These are phyloP conservation scores for Drosophila flavopinicola DNA, from an alignment of 2,888 invertebrate genomes.

Conservation along the genomic window DNA sequence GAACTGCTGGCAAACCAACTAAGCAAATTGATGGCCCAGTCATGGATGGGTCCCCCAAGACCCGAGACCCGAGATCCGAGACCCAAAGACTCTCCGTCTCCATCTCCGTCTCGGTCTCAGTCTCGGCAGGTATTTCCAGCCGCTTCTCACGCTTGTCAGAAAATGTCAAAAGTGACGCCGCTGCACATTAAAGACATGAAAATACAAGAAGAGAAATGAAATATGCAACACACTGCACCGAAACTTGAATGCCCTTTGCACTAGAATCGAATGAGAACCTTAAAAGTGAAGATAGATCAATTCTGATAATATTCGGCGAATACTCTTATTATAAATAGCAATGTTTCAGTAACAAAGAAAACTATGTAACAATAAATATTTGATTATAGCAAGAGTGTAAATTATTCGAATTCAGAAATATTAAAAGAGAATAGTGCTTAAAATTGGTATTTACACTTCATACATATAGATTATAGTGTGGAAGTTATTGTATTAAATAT, in stretches of 20 bases:
- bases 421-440: too few relatives aligned
- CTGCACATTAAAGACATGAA: slow-evolving; percentile 45
- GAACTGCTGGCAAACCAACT: slow-evolving; percentile 46
- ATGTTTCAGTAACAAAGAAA: too few relatives aligned
- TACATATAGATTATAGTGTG: too few relatives aligned
- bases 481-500: too few relatives aligned
- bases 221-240: not conserved
- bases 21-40: slow-evolving; percentile 66
- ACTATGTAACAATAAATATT: too few relatives aligned
- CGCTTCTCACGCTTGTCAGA: slow-evolving; percentile 79
- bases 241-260: slow-evolving; percentile 12
- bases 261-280: not conserved
- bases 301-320: too few relatives aligned
- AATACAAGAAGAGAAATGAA: slow-evolving; percentile 16
- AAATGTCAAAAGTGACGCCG: slow-evolving; percentile 77
- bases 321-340: too few relatives aligned
- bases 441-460: too few relatives aligned
- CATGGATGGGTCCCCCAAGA: slow-evolving; percentile 36
- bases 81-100: too few relatives aligned
- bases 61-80: slow-evolving; percentile 7
- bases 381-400: too few relatives aligned
- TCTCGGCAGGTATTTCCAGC: slow-evolving; percentile 23
- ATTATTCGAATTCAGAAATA: too few relatives aligned
- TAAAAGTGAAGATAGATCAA: too few relatives aligned
- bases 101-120: not conserved